These are phyloP conservation scores for Tympanoctomys barrerae DNA, from an alignment of 2,797 vertebrate genomes.

Conservation along the genomic window DNA sequence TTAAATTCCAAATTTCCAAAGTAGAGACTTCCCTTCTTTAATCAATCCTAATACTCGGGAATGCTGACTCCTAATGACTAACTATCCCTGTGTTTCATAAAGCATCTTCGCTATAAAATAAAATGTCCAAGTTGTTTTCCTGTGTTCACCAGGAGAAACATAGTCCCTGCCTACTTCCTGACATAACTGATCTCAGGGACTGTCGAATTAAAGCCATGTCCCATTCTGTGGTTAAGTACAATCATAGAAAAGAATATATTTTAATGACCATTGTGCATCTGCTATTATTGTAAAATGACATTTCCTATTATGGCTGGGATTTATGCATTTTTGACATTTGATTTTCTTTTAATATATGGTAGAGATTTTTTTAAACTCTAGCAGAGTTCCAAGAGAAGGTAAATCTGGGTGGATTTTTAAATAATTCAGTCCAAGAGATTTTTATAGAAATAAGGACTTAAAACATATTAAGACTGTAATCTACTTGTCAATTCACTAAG, in stretches of 20 bases:
- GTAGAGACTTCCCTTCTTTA: constrained; percentile 37
- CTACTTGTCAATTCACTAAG: constrained; percentile 41
- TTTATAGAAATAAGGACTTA: constrained; percentile 53
- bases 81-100: constrained; percentile 50
- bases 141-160: background rate
- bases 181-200: background rate
- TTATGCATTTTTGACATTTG: constrained; percentile 55
- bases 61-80: constrained; percentile 43
- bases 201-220: constrained; percentile 40
- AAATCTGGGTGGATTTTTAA: constrained; percentile 29
- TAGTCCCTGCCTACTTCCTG: background rate
- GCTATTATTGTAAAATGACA: constrained; percentile 62
- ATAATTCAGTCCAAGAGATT: constrained; percentile 46
- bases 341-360: constrained; percentile 52
- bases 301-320: constrained; percentile 64
- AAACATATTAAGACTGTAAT: constrained; percentile 43
- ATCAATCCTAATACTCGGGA: background rate
- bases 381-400: constrained; percentile 28
- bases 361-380: constrained; percentile 32
- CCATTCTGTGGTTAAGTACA: constrained; percentile 40
- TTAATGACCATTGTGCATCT: constrained; percentile 48
- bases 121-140: constrained; percentile 51
- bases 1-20: constrained; percentile 11
- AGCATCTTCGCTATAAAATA: constrained; percentile 31
- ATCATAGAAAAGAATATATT: constrained; percentile 58